A percentile compares a stretch with the other conserved stretches of the same genome.
phyloP scores from a whole-genome alignment of 2,797 vertebrate genomes.

The Harpagifer antarcticus region DNA sequence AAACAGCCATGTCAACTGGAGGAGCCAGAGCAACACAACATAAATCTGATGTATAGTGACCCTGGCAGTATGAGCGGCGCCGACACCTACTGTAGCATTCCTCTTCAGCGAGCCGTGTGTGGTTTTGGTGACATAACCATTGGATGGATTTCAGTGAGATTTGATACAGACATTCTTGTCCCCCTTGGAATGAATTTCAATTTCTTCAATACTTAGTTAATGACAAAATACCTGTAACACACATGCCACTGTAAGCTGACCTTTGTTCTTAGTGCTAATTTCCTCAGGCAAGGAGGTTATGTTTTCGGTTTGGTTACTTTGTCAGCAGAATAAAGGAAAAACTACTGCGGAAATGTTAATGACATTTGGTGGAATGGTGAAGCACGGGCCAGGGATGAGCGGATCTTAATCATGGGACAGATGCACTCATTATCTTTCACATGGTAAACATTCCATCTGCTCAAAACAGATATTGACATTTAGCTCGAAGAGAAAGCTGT shows the following conservation, averaged over 20 bases:
- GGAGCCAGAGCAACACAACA: conserved; percentile 34
- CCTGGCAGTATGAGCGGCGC: conserved; percentile 15
- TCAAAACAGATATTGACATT: conserved; percentile 1
- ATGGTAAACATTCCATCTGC: background rate
- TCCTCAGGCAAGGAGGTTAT: no score
- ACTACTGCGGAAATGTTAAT: no score
- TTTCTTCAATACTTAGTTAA: background rate
- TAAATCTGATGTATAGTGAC: conserved; percentile 48
- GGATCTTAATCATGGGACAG: no score
- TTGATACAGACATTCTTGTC: background rate
- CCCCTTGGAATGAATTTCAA: background rate
- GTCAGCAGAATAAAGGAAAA: no score
- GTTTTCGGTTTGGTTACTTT: no score
- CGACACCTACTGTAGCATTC: conserved; percentile 8
- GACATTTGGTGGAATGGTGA: no score
- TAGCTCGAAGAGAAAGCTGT: background rate
- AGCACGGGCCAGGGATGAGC: no score
- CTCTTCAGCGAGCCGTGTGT: background rate
- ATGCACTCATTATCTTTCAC: no score
- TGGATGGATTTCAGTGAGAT: background rate
- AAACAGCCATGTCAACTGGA: conserved; percentile 50
- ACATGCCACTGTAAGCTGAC: background rate
- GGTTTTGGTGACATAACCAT: background rate
- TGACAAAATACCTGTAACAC: background rate
- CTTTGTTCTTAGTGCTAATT: background rate